phyloP scores from a whole-genome alignment of 2,113 vertebrate species.

The Equus quagga region DNA sequence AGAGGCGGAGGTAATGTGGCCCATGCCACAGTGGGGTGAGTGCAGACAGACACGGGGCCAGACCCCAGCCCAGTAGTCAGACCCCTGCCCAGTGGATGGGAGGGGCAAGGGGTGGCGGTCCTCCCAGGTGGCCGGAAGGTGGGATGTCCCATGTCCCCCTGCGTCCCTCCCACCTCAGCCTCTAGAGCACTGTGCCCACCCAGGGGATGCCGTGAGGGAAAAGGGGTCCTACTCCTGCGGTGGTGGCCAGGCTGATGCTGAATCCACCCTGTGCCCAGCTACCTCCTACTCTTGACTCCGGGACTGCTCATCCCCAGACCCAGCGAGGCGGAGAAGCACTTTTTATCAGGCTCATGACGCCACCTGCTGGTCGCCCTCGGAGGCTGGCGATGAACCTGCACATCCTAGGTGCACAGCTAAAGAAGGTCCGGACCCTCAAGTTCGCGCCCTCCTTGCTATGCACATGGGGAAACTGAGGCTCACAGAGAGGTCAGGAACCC shows the following conservation, averaged over 20 bases:
- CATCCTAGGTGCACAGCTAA: fast-evolving
- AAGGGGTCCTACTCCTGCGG: fast-evolving
- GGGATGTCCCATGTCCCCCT: background rate
- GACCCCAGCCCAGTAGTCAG: background rate
- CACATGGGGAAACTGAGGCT: background rate
- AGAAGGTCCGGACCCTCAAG: fast-evolving
- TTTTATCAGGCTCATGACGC: background rate
- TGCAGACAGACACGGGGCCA: fast-evolving
- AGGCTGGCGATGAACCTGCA: fast-evolving
- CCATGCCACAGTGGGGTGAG: fast-evolving
- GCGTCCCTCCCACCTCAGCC: background rate
- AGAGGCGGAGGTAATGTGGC: background rate
- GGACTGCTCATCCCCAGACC: too few relatives aligned
- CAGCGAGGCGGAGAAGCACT: fast-evolving
- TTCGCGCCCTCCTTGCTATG: fast-evolving
- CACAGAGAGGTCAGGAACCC: background rate
- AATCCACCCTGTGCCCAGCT: fast-evolving
- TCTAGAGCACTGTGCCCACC: fast-evolving
- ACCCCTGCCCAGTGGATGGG: background rate
- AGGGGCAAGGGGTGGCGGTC: fast-evolving
- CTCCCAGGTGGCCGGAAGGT: fast-evolving
- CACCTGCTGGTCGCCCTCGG: slow-evolving; percentile 32
- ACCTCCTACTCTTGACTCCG: fast-evolving
- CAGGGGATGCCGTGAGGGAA: fast-evolving
- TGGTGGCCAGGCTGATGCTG: fast-evolving